phyloP scores from a whole-genome alignment of 1,140 invertebrate genomes.

The Drosophila subobscura region DNA sequence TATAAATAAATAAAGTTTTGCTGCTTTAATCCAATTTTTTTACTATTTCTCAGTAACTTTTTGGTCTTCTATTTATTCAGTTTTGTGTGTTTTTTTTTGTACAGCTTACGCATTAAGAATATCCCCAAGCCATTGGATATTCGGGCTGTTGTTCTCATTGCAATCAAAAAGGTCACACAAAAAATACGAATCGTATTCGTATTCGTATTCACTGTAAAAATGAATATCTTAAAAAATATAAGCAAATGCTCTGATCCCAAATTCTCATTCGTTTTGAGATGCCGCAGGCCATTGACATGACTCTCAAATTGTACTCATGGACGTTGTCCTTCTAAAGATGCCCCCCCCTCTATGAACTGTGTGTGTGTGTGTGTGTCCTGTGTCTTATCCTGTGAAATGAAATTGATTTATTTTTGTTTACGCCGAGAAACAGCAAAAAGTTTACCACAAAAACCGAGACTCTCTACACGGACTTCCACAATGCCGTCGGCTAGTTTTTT shows the following conservation, averaged over 20 bases:
- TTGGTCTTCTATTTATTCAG: too few species aligned
- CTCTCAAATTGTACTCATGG: slow-evolving; percentile 61
- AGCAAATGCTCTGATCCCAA: slow-evolving; percentile 29
- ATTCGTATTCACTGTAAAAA: slow-evolving; percentile 21
- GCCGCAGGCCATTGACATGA: slow-evolving; percentile 59
- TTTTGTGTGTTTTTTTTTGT: too few species aligned
- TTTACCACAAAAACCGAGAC: slow-evolving; percentile 35
- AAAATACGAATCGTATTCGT: slow-evolving; percentile 4
- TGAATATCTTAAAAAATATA: slow-evolving; percentile 33
- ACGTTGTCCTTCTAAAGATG: slow-evolving; percentile 25
- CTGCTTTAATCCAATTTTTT: too few species aligned
- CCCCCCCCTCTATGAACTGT: neutral
- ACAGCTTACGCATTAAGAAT: slow-evolving; percentile 15
- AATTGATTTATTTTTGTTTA: slow-evolving; percentile 82
- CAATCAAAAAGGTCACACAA: slow-evolving; percentile 33
- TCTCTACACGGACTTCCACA: neutral
- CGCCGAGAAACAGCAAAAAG: slow-evolving; percentile 59
- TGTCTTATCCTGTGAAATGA: slow-evolving; percentile 17
- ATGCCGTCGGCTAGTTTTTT: slow-evolving; percentile 32
- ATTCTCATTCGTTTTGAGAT: slow-evolving; percentile 36
- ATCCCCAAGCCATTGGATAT: slow-evolving; percentile 5
- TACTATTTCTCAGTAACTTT: too few species aligned
- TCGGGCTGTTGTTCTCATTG: slow-evolving; percentile 12
- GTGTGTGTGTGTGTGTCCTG: too few species aligned
- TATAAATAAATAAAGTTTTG: too few species aligned